Evolutionary conservation across 1,140 invertebrate species (phyloP).

Genomic region (Brachystomella parvula): DNA sequence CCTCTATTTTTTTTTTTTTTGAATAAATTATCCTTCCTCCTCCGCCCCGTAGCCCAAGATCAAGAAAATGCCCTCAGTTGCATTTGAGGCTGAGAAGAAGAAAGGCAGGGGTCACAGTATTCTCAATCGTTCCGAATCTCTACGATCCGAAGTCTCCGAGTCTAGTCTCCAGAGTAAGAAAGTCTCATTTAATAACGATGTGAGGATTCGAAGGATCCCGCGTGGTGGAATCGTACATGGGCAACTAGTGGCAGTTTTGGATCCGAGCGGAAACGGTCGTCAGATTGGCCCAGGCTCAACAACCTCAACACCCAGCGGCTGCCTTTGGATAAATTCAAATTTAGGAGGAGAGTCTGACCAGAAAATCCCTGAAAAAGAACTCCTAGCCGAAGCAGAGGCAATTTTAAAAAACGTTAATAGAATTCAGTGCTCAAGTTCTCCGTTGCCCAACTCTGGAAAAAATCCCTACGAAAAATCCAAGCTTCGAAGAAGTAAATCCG

Average conservation of each 20-base stretch:
- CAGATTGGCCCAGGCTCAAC: no score
- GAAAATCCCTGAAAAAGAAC: neutral
- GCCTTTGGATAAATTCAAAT: neutral
- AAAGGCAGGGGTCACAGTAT: neutral
- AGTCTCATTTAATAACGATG: conserved; percentile 80
- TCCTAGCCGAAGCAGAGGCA: neutral
- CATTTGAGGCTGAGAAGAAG: conserved; percentile 3
- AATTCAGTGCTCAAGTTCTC: neutral
- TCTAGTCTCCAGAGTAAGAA: conserved; percentile 44
- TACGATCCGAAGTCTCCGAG: neutral
- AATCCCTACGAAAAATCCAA: neutral
- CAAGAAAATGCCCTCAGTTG: conserved; percentile 1
- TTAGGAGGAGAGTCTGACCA: neutral
- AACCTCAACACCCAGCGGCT: neutral
- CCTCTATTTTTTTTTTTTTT: neutral
- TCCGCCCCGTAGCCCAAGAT: neutral
- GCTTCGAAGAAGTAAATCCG: conserved; percentile 15
- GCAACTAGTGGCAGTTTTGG: neutral
- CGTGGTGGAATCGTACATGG: conserved; percentile 16
- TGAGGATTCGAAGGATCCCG: conserved; percentile 73
- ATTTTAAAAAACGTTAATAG: neutral
- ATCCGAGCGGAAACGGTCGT: no score
- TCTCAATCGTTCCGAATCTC: neutral
- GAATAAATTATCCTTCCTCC: conserved; percentile 7
- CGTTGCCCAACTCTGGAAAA: neutral